Evolutionary conservation across 2,113 vertebrate genomes (phyloP).

Genomic region (Pandion haliaetus): DNA sequence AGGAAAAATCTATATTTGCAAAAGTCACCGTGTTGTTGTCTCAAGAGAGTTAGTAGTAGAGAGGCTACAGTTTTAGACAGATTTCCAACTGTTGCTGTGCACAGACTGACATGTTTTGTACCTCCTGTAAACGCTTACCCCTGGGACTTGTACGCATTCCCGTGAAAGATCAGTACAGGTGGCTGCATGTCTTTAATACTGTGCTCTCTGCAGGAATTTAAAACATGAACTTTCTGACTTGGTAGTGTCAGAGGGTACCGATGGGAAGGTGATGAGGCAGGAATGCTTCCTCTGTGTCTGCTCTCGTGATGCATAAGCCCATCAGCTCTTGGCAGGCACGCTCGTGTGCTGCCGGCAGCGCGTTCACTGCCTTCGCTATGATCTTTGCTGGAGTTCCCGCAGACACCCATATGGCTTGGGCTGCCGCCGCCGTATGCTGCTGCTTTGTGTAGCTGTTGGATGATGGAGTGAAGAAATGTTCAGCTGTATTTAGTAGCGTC

Average conservation of each 20-base stretch:
- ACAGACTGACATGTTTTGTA: not conserved
- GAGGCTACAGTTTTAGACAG: not conserved
- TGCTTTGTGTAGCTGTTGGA: not conserved
- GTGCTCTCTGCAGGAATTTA: not conserved
- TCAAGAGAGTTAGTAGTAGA: not conserved
- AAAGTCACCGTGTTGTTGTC: not conserved
- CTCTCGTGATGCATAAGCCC: not conserved
- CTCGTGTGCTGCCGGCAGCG: accelerated
- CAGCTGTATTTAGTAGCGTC: not conserved
- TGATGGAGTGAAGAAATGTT: not conserved
- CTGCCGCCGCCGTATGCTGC: not conserved
- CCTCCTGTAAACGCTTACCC: not conserved
- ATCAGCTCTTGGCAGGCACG: not conserved
- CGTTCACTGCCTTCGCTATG: not conserved
- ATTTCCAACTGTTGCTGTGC: not conserved
- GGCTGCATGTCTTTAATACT: not conserved
- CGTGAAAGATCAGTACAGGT: not conserved
- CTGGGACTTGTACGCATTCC: accelerated
- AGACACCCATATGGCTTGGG: not conserved
- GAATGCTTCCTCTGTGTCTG: not conserved
- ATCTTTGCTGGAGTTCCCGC: not conserved
- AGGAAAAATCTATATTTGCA: not conserved
- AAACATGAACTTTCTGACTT: not conserved
- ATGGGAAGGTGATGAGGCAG: not conserved
- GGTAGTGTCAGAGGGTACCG: not conserved